Base-by-base conservation (phyloP, 2,797 vertebrate species). In the Pogoniulus pusillus region DNA sequence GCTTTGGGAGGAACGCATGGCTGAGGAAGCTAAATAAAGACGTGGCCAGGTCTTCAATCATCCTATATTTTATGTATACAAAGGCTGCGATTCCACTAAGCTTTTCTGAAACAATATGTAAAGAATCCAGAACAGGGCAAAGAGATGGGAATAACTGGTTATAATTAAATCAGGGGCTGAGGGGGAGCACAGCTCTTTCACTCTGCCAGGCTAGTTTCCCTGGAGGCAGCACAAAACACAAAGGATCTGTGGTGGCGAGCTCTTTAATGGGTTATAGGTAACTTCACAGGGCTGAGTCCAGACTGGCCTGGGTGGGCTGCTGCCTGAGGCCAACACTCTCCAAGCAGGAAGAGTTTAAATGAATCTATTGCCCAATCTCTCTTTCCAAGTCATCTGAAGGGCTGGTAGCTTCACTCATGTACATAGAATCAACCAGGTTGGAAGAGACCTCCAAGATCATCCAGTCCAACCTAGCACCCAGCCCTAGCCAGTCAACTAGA, bases 61-160 rank as follows among this genome's bases (percentile, higher is more conserved):
- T 34, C 72, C 87, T 94, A 96, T 95, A 96, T 96, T 91, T 87
- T 94, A 96, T 94, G 87, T 85, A 90, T 54, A 95, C 90, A 95
- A 92, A 96, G 91, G 84, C 94, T 93, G 87, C 12, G n/a, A 94
- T 95, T 91, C 93, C 95, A 89, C 41, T 74, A 85, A 93, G 94
- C 85, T 96, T 91, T 93, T 93, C 93, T 53, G 74, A 95, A 96
- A 97, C 93, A 93, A 85, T 57, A 94, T 90, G 89, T 76, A 91
- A 96, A 94, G 88, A 93, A 85, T 96, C 93, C 93, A 88, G 92
- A 97, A 69, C 90, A 90, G 91, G 94, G 78, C 87, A 90, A 27
- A 15, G 53, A 57, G 55, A 54, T 5, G 37, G 45, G 70, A 94
- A 76, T 93, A 84, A 94, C 26, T 93, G 90, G 45, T 95, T 89